A percentile compares a stretch with the other conserved stretches of the same genome.
Conservation (phyloP, 2,888 invertebrate genomes). For the Mesorhabditis sp. region DNA sequence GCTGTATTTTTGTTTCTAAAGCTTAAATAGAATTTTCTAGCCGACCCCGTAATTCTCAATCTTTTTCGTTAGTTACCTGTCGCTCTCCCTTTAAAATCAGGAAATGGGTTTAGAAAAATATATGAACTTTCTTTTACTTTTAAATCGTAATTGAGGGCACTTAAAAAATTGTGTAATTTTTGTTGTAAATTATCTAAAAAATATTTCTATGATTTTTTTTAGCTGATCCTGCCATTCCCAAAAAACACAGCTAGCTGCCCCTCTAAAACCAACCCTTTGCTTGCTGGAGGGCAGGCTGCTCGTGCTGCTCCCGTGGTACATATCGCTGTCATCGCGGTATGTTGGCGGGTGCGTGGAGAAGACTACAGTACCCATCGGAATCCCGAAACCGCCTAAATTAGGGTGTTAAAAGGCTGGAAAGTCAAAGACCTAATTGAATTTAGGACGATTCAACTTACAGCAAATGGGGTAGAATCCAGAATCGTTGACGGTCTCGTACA, state of each 20-base stretch:
- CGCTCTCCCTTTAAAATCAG: no score
- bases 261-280: constrained; percentile 20
- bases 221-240: neutral
- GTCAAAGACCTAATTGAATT: neutral
- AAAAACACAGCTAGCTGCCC: no score
- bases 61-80: no score
- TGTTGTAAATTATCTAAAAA: no score
- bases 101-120: no score
- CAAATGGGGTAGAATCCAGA: constrained; percentile 55
- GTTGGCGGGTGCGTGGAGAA: constrained; percentile 57
- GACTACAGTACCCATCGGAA: constrained; percentile 54
- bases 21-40: no score
- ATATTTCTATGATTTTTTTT: neutral
- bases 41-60: no score
- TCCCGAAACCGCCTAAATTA: constrained; percentile 51
- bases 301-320: constrained; percentile 43
- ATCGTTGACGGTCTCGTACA: constrained; percentile 53
- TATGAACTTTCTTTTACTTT: no score
- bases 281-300: constrained; percentile 43
- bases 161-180: no score
- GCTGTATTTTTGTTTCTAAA: no score
- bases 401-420: neutral
- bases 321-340: constrained; percentile 41
- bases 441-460: constrained; percentile 37
- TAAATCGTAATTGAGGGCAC: no score